phyloP scores from a whole-genome alignment of 2,888 invertebrate species.

The Hypolimnas misippus region DNA sequence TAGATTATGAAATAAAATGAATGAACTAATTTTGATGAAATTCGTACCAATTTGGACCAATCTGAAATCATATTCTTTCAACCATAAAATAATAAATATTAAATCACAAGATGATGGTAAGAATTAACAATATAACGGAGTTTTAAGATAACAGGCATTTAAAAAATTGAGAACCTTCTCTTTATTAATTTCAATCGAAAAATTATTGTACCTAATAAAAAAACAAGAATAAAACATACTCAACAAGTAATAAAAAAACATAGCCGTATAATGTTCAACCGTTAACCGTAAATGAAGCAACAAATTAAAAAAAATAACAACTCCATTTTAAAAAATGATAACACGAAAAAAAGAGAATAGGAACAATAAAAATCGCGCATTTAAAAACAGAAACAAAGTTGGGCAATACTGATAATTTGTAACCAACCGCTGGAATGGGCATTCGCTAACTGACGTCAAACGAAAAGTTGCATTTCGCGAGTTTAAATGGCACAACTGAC shows the following conservation, averaged over 20 bases:
- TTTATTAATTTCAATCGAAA: too few species aligned
- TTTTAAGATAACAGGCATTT: too few species aligned
- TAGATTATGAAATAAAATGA: too few species aligned
- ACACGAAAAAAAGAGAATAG: not conserved
- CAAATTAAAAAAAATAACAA: not conserved
- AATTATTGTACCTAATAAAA: too few species aligned
- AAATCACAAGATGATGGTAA: too few species aligned
- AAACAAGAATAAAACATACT: not conserved
- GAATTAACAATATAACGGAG: too few species aligned
- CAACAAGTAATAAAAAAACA: not conserved
- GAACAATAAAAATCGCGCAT: conserved; percentile 28
- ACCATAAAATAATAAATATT: too few species aligned
- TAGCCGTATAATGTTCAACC: not conserved
- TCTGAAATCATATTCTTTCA: too few species aligned
- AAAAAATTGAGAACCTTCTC: too few species aligned
- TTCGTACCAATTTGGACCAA: too few species aligned
- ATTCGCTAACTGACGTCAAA: conserved; percentile 43
- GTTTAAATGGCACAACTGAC: conserved; percentile 52
- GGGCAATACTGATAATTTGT: conserved; percentile 32
- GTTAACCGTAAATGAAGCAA: not conserved
- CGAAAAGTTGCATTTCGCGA: conserved; percentile 37
- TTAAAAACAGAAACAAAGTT: conserved; percentile 23
- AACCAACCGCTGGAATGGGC: conserved; percentile 21
- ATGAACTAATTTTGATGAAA: too few species aligned
- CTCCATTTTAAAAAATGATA: not conserved